These are phyloP conservation scores for Drosophila subquinaria DNA, from an alignment of 2,888 invertebrate species.

Conservation along the genomic window DNA sequence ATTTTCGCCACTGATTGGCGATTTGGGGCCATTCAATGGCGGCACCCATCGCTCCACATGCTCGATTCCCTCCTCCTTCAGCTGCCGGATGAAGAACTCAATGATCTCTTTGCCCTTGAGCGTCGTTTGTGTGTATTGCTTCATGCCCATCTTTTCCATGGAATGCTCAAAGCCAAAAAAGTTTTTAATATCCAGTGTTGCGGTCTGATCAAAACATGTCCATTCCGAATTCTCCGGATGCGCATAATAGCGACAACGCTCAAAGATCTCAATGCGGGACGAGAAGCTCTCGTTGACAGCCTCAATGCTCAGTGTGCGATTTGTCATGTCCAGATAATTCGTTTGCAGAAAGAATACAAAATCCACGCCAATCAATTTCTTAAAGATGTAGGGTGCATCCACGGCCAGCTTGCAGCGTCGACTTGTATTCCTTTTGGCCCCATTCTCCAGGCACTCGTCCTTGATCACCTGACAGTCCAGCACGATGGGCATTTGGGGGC, in stretches of 20 bases:
- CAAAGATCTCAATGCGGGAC: constrained; percentile 92
- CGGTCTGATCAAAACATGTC: constrained; percentile 98
- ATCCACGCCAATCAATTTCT: constrained; percentile 97
- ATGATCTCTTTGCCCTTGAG: constrained; percentile 95
- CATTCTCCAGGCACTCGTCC: constrained; percentile 92
- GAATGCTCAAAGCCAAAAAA: constrained; percentile 98
- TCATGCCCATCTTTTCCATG: constrained; percentile 98
- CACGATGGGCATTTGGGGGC: constrained; percentile 97
- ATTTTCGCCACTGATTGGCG: constrained; percentile 60
- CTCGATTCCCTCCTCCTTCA: constrained; percentile 90
- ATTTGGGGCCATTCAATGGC: constrained; percentile 77
- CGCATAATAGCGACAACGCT: constrained; percentile 90
- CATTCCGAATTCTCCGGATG: constrained; percentile 97
- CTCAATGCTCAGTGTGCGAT: constrained; percentile 93
- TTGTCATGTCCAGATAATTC: constrained; percentile 93
- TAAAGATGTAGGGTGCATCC: constrained; percentile 96
- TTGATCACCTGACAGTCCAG: constrained; percentile 93
- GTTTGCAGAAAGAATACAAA: constrained; percentile 95
- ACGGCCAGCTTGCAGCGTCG: constrained; percentile 95
- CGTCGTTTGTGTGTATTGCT: constrained; percentile 91
- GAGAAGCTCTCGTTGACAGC: constrained; percentile 97
- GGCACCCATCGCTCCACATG: constrained; percentile 84
- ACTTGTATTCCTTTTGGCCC: constrained; percentile 92
- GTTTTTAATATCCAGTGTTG: constrained; percentile 95
- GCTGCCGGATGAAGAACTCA: constrained; percentile 93